Conservation (phyloP, 2,113 vertebrate species). For the Elanus axillaris region DNA sequence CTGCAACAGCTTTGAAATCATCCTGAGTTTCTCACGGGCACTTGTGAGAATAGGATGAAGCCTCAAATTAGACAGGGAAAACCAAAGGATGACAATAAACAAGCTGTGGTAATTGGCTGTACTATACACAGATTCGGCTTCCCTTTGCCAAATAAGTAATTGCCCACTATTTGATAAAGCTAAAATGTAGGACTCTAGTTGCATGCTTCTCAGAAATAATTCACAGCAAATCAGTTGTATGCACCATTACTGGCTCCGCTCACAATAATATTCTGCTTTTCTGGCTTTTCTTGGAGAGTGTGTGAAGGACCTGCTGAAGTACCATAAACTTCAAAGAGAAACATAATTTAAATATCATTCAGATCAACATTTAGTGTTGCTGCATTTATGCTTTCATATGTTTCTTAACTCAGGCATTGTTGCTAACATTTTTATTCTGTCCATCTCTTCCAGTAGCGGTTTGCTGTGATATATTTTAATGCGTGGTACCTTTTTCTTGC, state of each 20-base stretch:
- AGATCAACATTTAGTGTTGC: background rate
- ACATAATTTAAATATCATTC: background rate
- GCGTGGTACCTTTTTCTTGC: background rate
- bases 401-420: background rate
- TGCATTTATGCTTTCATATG: background rate
- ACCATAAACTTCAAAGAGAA: background rate
- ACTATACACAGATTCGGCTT: background rate
- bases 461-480: slow-evolving; percentile 26
- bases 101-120: background rate
- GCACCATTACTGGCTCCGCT: background rate
- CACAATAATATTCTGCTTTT: background rate
- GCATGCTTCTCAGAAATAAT: background rate
- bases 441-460: background rate
- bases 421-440: background rate
- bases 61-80: background rate
- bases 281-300: background rate
- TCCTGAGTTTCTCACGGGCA: background rate
- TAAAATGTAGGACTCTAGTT: background rate
- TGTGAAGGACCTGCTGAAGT: background rate
- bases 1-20: background rate
- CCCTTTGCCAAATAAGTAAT: background rate
- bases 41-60: background rate
- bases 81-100: background rate
- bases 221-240: background rate
- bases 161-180: background rate